Base-by-base conservation (phyloP, 2,888 invertebrate species). In the Augiades crinisus region DNA sequence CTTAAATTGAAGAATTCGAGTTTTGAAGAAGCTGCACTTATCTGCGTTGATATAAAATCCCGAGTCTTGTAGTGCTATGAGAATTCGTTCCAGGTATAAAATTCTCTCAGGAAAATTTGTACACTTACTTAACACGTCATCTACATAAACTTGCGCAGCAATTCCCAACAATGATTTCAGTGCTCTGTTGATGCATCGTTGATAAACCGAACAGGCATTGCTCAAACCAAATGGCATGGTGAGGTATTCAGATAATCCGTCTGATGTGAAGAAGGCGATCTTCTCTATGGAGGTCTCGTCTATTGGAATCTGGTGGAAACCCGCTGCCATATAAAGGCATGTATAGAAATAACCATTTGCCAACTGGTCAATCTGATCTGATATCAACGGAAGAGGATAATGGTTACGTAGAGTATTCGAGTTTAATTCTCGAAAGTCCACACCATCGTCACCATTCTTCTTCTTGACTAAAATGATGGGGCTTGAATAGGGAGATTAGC, bases 391-490 rank as follows among this genome's bases (percentile, higher is more conserved):
- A 1, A 63, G 41, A 0, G 64, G 63, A 12, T 57, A 64, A 30
- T 58, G 53, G 30, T 63, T 60, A 0, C 61, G 37, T 0, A 59
- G 5, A 5, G 62, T 65, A 22, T 63, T 65, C 0, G 31, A 13
- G 30, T 63, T 65, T 1, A 63, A 34, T 12, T 63, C 62, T 0
- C 63, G 34, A 38, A 47, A 65, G 36, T 68, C 69, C 1, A 54
- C 56, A 37, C 65, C 54, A 44, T 66, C 64, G 0, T 63, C 56
- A 0, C 67, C 65, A 41, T 68, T 61, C 12, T 64, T 60, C 43
- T 68, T 65, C 31, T 64, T 62, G 0, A 64, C 65, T 4, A 62
- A 47, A 2, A 64, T 44, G 47, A 60, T 47, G 5, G 68, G 69
- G 27, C 70, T 71, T 3, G 59, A 56, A 19, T 50, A 61, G 0